Percentiles rank a stretch among this genome's conserved stretches.
Evolutionary conservation across 1,140 invertebrate species (phyloP).

Genomic region (Bactericera cockerelli): DNA sequence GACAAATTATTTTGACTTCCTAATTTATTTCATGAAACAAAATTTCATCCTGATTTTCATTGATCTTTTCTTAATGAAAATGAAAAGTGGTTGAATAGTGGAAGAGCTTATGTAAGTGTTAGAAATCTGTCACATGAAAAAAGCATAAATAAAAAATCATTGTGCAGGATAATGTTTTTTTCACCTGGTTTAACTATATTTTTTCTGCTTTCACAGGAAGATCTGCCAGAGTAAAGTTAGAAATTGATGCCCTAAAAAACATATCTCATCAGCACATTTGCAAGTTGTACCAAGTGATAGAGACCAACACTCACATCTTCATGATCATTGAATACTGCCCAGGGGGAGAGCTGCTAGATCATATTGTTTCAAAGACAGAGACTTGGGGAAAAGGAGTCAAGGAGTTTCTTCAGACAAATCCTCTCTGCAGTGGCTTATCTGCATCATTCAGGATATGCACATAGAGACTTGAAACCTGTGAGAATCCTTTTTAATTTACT

Average conservation of each 20-base stretch:
- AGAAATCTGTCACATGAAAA: no score
- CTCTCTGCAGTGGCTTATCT: conserved; percentile 61
- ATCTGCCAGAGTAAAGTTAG: conserved; percentile 61
- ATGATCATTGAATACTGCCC: conserved; percentile 67
- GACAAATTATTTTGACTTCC: no score
- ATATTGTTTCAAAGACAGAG: conserved; percentile 50
- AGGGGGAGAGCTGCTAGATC: conserved; percentile 72
- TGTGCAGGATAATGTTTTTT: no score
- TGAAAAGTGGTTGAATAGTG: no score
- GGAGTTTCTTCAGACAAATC: conserved; percentile 61
- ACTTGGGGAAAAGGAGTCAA: conserved; percentile 50
- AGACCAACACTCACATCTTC: conserved; percentile 52
- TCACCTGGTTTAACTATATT: no score
- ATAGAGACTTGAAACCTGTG: conserved; percentile 69
- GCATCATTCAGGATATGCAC: conserved; percentile 57
- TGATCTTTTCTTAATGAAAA: no score
- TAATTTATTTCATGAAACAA: no score
- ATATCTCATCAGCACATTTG: conserved; percentile 70
- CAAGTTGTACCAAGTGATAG: conserved; percentile 66
- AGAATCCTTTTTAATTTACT: conserved; percentile 24
- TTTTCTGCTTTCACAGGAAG: no score
- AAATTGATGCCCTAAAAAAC: conserved; percentile 64
- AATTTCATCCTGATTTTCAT: no score
- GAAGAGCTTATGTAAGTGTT: no score
- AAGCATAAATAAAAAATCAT: no score